phyloP scores from a whole-genome alignment of 1,140 invertebrate species.

The Akabosia matsudoensis region DNA sequence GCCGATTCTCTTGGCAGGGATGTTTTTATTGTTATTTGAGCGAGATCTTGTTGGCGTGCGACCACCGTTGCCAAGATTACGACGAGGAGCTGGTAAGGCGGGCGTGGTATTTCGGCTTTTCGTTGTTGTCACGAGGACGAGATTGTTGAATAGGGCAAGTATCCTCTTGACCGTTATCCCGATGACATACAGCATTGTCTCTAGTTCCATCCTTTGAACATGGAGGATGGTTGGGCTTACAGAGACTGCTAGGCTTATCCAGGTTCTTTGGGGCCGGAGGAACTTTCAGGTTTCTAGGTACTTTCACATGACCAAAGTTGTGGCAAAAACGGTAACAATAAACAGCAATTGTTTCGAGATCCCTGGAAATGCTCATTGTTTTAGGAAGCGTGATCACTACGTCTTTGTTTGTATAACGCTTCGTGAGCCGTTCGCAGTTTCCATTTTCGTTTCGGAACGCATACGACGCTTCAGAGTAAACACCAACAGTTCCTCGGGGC shows the following conservation, averaged over 20 bases:
- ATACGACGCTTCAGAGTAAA: neutral
- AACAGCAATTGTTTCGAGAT: neutral
- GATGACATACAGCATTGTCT: neutral
- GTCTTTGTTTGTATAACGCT: neutral
- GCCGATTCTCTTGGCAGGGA: neutral
- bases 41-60: neutral
- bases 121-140: neutral
- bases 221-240: neutral
- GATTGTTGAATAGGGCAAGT: neutral
- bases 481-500: neutral
- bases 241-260: neutral
- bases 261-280: neutral
- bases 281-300: neutral
- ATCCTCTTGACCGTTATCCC: neutral
- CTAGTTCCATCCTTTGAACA: neutral
- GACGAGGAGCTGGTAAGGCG: neutral
- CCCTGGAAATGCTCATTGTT: neutral
- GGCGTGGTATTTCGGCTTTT: neutral
- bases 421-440: neutral
- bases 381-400: neutral
- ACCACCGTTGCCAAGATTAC: neutral
- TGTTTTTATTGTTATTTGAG: neutral
- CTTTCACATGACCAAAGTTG: conserved; percentile 5
- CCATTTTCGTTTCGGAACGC: neutral
- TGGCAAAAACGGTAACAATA: conserved; percentile 7